Conservation (phyloP, 2,888 invertebrate genomes). For the Metacarcinus magister region DNA sequence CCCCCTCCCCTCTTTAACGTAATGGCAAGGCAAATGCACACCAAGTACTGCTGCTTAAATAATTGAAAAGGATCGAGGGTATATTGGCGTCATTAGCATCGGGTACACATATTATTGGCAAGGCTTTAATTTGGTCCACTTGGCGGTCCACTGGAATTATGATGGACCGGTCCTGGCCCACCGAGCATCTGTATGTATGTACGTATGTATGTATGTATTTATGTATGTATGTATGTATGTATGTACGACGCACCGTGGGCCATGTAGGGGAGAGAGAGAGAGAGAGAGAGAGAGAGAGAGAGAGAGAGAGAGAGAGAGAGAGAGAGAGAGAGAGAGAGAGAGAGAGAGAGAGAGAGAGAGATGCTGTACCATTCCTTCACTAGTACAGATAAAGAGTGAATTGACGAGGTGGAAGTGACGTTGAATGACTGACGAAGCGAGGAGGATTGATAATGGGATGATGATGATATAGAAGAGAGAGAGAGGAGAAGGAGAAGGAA, state of each 20-base stretch:
- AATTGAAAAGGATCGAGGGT: background rate
- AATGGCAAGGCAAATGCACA: background rate
- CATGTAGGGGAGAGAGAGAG: background rate
- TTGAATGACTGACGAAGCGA: slow-evolving; percentile 26
- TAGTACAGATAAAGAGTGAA: background rate
- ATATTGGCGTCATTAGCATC: slow-evolving; percentile 40
- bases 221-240: too few species aligned
- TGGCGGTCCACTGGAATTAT: background rate
- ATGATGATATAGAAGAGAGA: background rate
- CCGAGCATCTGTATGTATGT: background rate
- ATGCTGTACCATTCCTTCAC: background rate
- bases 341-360: background rate
- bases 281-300: slow-evolving; percentile 22
- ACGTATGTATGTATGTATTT: background rate
- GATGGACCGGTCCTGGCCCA: background rate
- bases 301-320: background rate
- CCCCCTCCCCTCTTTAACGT: background rate
- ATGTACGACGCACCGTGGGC: background rate
- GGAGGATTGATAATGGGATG: background rate
- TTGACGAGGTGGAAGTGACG: slow-evolving; percentile 3
- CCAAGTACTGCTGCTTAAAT: background rate
- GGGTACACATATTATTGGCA: background rate
- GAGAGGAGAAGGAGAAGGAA: background rate
- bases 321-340: background rate
- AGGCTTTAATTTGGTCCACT: background rate